These are phyloP conservation scores for Stenodera caucasica DNA, from an alignment of 2,888 invertebrate species.

Conservation along the genomic window DNA sequence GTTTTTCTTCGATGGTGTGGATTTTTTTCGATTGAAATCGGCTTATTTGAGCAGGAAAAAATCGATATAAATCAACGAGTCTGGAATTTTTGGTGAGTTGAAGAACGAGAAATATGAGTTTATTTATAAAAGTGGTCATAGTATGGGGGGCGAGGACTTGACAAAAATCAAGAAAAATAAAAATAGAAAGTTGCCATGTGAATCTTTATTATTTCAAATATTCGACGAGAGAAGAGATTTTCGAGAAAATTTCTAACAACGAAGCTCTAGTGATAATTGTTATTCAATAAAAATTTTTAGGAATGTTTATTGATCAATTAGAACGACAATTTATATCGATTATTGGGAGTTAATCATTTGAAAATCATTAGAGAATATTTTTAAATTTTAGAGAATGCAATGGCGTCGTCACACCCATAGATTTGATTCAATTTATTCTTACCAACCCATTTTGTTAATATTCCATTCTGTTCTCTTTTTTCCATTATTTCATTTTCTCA, in stretches of 20 bases:
- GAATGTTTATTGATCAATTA: too few species aligned
- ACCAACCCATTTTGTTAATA: conserved; percentile 3
- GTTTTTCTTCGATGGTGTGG: not conserved
- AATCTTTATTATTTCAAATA: not conserved
- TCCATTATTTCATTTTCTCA: not conserved
- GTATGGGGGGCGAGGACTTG: not conserved
- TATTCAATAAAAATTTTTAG: too few species aligned
- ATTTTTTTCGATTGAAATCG: too few species aligned
- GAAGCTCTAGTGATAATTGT: too few species aligned
- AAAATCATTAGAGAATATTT: not conserved
- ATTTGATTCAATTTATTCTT: conserved; percentile 2
- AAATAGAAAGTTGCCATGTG: not conserved
- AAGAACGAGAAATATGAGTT: not conserved
- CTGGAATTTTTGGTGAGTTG: too few species aligned
- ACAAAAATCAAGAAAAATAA: not conserved
- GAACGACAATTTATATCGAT: too few species aligned
- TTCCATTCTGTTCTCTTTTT: not conserved
- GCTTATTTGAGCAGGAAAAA: not conserved
- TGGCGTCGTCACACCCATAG: conserved; percentile 1
- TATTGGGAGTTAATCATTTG: not conserved
- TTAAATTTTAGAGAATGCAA: not conserved
- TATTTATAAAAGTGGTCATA: not conserved
- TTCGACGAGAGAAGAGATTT: not conserved
- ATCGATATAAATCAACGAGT: not conserved
- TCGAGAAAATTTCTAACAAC: not conserved